Evolutionary conservation across 37 sponge, comb jelly and placozoan species (phyloP), one percentile per base, ranked within the genome.

Genomic region (Mnemiopsis leidyi): DNA sequence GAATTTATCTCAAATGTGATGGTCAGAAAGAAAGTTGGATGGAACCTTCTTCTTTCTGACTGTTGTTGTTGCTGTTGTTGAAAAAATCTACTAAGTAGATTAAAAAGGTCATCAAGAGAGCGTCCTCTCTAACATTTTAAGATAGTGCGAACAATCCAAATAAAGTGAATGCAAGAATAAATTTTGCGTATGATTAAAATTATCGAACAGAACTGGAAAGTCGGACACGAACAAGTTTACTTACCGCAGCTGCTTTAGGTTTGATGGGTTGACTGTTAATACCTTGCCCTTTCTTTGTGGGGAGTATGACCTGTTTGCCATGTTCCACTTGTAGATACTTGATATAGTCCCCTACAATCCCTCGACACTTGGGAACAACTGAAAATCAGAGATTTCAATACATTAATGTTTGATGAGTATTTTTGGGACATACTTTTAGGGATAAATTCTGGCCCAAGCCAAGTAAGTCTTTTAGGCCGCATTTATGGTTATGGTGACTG

Each of bases 251-350:
- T 13, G 82, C 31, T 79, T 79, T 79, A n/a, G 90, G 24, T 85
- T 85, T 85, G 40, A 1, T 39, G 40, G 90, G 40, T 25, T 40
- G 61, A 85, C 61, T 40, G 90, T 85, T 85, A 2, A 85, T 85
- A 28, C 90, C 90, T 25, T 71, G 21, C 16, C 90, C 90, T 28
- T 38, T 40, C 90, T 85, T 85, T 7, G 90, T 85, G 23, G 90
- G 90, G 0, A 85, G 48, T 2, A 85, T 18, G 9, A 85, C 90
- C 35, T 85, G 90, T 85, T 85, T 85, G 39, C 90, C 90, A 23
- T 85, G 90, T 23, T 7, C 7, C 23, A 40, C 61, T 40, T 85
- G 90, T 5, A 85, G 90, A 29, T 85, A 85, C 48, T 85, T 38
- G 61, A 85, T 85, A 29, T 85, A 85, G 61, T 85, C 61, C 1